Percentiles rank a stretch among this genome's conserved stretches.
phyloP scores from a whole-genome alignment of 2,797 vertebrate genomes.

The Mormyrops boulengeri region DNA sequence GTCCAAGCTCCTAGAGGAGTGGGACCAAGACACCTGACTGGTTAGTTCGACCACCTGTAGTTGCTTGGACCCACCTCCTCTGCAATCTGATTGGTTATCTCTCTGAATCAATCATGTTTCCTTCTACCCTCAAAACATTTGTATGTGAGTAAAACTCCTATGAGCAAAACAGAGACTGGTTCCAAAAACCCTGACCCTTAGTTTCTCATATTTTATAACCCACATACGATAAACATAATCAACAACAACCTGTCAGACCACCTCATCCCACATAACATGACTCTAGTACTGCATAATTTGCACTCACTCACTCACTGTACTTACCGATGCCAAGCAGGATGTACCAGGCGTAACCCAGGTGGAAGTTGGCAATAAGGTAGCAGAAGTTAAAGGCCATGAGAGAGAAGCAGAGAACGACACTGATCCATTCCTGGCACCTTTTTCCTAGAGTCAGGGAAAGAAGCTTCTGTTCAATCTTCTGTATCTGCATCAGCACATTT shows the following conservation, averaged over 20 bases:
- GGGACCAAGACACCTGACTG: neutral
- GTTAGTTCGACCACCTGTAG: neutral
- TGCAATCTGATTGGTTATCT: too few species aligned
- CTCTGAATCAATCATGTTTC: too few species aligned
- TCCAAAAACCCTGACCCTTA: too few species aligned
- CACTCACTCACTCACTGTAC: slow-evolving; percentile 35
- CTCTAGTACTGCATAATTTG: neutral
- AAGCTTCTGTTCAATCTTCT: neutral
- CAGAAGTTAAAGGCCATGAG: slow-evolving; percentile 86
- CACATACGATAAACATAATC: neutral
- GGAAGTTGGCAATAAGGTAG: slow-evolving; percentile 82
- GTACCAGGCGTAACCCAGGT: slow-evolving; percentile 73
- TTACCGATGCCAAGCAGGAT: slow-evolving; percentile 78
- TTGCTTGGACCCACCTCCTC: neutral
- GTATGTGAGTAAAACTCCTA: too few species aligned
- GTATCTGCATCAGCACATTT: neutral
- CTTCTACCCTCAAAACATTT: too few species aligned
- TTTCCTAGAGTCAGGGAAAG: slow-evolving; percentile 66
- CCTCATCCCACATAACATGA: neutral
- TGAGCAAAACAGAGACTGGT: too few species aligned
- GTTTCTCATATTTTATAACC: neutral
- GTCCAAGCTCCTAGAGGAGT: neutral
- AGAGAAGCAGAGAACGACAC: slow-evolving; percentile 84
- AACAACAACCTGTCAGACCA: neutral
- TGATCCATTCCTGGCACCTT: slow-evolving; percentile 88